These are phyloP conservation scores for Stegodyphus mimosarum DNA, from an alignment of 1,140 invertebrate species.

Conservation along the genomic window DNA sequence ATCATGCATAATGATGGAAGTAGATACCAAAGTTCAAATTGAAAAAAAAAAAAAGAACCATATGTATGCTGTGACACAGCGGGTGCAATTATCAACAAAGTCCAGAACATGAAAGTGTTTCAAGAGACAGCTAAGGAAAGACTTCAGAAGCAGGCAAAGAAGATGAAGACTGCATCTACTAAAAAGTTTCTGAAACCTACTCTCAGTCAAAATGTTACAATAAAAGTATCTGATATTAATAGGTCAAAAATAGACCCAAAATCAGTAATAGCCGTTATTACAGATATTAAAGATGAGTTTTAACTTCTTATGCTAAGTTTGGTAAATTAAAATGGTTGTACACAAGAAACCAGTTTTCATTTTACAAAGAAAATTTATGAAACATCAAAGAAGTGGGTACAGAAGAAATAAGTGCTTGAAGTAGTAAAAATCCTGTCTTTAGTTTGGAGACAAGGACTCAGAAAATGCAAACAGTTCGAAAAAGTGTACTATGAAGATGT, in stretches of 20 bases:
- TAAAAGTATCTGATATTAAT: conserved; percentile 12
- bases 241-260: not conserved
- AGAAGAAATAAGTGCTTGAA: not conserved
- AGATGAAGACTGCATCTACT: not conserved
- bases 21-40: conserved; percentile 3
- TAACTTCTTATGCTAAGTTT: not conserved
- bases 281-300: conserved; percentile 14
- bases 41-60: conserved; percentile 1
- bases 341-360: not conserved
- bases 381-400: not conserved
- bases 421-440: not conserved
- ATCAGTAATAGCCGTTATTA: conserved; percentile 22
- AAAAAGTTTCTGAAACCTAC: not conserved
- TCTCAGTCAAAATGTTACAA: not conserved
- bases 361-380: not conserved
- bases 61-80: not conserved
- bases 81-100: not conserved
- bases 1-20: not conserved
- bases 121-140: not conserved
- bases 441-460: not conserved
- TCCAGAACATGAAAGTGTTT: not conserved
- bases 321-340: conserved; percentile 2
- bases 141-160: conserved; percentile 14
- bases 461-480: conserved; percentile 50
- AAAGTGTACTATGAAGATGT: not conserved